phyloP scores from a whole-genome alignment of 2,797 vertebrate genomes.

The Enteromius trimaculatus region DNA sequence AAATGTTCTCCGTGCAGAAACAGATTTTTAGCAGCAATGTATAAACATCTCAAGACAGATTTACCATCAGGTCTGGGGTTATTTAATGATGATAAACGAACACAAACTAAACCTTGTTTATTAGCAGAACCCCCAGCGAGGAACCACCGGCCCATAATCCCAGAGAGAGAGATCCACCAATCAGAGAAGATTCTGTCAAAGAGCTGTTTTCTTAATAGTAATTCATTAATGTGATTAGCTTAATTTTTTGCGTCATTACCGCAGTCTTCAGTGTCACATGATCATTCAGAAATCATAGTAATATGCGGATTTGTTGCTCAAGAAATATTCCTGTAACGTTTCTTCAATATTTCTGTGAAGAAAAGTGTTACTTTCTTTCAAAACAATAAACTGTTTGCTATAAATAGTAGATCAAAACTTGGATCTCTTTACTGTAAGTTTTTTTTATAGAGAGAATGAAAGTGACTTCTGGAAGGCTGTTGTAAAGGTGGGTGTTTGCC shows the following conservation, averaged over 20 bases:
- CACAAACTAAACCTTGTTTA: background rate
- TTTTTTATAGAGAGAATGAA: background rate
- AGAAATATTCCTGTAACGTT: background rate
- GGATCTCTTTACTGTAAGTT: background rate
- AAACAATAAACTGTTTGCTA: background rate
- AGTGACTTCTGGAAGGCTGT: background rate
- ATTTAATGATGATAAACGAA: background rate
- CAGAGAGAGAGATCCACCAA: background rate
- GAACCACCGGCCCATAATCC: background rate
- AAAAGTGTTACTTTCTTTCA: background rate
- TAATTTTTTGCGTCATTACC: background rate
- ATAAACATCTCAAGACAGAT: background rate
- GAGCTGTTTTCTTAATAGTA: background rate
- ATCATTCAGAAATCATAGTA: background rate
- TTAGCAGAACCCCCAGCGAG: background rate
- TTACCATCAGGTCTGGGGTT: background rate
- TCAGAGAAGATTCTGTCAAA: background rate
- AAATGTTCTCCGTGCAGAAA: background rate
- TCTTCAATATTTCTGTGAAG: background rate
- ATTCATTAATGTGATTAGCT: too few relatives aligned
- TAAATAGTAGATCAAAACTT: background rate
- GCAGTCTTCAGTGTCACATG: background rate
- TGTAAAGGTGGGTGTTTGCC: background rate
- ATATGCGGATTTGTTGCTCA: background rate
- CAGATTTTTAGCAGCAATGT: background rate